These are phyloP conservation scores for Anorthoa munda DNA, from an alignment of 2,888 invertebrate species.

Conservation along the genomic window DNA sequence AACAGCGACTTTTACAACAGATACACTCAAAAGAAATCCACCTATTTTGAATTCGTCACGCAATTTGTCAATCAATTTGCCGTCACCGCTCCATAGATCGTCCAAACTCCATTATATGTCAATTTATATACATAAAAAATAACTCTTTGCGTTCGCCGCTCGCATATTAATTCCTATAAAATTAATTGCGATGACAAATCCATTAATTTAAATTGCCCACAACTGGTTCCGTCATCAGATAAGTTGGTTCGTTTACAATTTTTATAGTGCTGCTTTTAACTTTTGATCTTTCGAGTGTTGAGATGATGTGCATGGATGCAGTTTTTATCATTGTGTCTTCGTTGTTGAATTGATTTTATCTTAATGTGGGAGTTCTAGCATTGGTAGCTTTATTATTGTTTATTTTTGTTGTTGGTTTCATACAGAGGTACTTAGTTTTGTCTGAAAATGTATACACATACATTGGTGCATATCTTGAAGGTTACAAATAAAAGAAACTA, in stretches of 20 bases:
- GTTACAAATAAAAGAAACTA: not conserved
- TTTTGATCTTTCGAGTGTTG: conserved; percentile 52
- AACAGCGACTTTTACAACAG: conserved; percentile 83
- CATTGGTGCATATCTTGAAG: too few species aligned
- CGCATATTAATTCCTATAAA: conserved; percentile 90
- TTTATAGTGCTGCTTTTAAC: conserved; percentile 59
- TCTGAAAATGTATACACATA: too few species aligned
- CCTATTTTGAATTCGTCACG: conserved; percentile 90
- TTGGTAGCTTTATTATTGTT: conserved; percentile 1
- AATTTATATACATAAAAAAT: conserved; percentile 84
- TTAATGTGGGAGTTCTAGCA: conserved; percentile 30
- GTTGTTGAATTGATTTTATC: conserved; percentile 22
- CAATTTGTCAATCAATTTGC: conserved; percentile 90
- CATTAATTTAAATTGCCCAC: conserved; percentile 88
- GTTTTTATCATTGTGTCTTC: conserved; percentile 29
- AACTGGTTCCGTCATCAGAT: conserved; percentile 78
- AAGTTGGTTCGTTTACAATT: conserved; percentile 61
- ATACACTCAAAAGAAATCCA: conserved; percentile 89
- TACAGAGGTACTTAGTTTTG: too few species aligned
- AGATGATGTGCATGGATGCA: conserved; percentile 45
- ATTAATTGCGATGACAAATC: conserved; percentile 91
- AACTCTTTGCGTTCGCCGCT: conserved; percentile 87
- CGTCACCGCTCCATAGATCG: conserved; percentile 86
- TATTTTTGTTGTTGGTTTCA: not conserved
- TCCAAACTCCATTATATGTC: conserved; percentile 87